Conservation (phyloP, 1,140 invertebrate genomes). For the Euura lappo region DNA sequence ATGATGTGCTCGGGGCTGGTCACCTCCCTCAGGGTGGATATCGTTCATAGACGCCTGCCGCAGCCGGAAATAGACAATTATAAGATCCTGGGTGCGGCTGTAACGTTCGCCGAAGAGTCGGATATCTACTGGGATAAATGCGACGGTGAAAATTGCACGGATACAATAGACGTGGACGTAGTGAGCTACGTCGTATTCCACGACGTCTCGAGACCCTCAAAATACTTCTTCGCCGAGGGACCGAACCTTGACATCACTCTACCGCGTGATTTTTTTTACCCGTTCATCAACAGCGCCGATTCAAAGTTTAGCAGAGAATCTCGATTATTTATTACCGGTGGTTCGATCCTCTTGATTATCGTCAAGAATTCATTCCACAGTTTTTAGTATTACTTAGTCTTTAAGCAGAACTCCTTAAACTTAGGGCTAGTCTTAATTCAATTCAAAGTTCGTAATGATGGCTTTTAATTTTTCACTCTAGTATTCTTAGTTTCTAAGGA, state of each 20-base stretch:
- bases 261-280: conserved; percentile 76
- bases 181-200: conserved; percentile 65
- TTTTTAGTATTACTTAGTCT: too few relatives aligned
- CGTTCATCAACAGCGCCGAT: conserved; percentile 55
- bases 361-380: too few relatives aligned
- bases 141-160: conserved; percentile 36
- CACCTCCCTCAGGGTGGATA: conserved; percentile 61
- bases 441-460: too few relatives aligned
- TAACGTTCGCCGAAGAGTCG: conserved; percentile 45
- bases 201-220: conserved; percentile 63
- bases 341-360: background rate
- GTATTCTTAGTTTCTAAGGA: conserved; percentile 1
- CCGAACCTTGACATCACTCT: conserved; percentile 68
- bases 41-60: conserved; percentile 52
- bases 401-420: too few relatives aligned
- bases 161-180: conserved; percentile 42
- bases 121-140: conserved; percentile 50
- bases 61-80: conserved; percentile 49
- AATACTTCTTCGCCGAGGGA: conserved; percentile 62
- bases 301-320: conserved; percentile 9
- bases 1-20: conserved; percentile 54
- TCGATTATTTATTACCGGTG: background rate
- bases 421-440: too few relatives aligned
- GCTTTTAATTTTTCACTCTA: background rate
- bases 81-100: conserved; percentile 47